Percentiles rank a stretch among this genome's conserved stretches.
Evolutionary conservation across 2,797 vertebrate species (phyloP).

Genomic region (Saguinus oedipus): DNA sequence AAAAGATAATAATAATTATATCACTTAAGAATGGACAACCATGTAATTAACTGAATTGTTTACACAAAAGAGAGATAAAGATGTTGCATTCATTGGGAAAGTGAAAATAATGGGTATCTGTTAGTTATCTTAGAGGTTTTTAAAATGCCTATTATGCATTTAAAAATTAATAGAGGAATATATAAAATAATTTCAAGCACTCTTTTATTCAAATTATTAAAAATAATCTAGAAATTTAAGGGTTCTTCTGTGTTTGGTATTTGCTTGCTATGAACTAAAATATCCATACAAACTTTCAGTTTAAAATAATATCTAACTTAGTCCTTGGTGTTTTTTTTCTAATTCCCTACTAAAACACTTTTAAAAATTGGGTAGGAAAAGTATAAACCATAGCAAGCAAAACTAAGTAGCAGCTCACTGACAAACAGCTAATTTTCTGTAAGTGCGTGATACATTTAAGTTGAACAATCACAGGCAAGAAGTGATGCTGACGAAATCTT

Average conservation of each 20-base stretch:
- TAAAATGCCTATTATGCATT: neutral
- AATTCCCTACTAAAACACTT: neutral
- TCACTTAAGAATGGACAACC: conserved; percentile 65
- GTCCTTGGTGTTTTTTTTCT: neutral
- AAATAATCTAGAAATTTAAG: neutral
- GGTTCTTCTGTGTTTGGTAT: neutral
- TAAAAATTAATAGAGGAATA: conserved; percentile 10
- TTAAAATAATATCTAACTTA: neutral
- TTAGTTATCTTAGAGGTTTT: conserved; percentile 40
- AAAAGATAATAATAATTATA: conserved; percentile 71
- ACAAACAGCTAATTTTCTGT: neutral
- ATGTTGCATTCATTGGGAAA: neutral
- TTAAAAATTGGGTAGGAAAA: neutral
- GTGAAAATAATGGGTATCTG: conserved; percentile 17
- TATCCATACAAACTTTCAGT: neutral
- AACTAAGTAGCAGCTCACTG: neutral
- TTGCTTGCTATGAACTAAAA: neutral
- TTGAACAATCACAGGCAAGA: neutral
- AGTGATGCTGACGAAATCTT: neutral
- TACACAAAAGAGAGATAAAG: conserved; percentile 5
- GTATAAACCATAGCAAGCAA: neutral
- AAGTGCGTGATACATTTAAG: neutral
- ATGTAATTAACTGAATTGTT: conserved; percentile 66
- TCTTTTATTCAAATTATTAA: neutral
- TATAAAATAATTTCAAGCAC: neutral